These are phyloP conservation scores for Malaclemys terrapin DNA, from an alignment of 2,113 vertebrate species.

Conservation along the genomic window DNA sequence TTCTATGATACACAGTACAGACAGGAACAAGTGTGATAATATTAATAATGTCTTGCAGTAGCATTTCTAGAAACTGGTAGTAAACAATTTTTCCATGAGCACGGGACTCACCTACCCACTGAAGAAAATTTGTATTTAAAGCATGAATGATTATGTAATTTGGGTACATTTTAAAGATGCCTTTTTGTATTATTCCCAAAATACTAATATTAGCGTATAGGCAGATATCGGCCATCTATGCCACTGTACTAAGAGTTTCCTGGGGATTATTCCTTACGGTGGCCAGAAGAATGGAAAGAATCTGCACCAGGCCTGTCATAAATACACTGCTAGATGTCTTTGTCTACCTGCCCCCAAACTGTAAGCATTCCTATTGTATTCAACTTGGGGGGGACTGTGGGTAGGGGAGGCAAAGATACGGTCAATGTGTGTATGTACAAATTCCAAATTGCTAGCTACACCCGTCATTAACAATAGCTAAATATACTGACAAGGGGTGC, in stretches of 20 bases:
- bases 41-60: neutral
- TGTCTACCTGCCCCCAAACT: neutral
- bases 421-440: neutral
- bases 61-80: neutral
- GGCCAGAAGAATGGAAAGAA: neutral
- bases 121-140: conserved; percentile 18
- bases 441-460: neutral
- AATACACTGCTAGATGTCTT: neutral
- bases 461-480: neutral
- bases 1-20: neutral
- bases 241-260: neutral
- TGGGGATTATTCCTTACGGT: neutral
- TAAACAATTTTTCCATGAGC: neutral
- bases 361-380: neutral
- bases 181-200: conserved; percentile 1
- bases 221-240: neutral
- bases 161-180: conserved; percentile 35
- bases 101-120: neutral
- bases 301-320: neutral
- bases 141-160: neutral
- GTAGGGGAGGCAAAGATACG: rapidly evolving
- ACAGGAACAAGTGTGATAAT: conserved; percentile 23
- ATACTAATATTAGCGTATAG: neutral
- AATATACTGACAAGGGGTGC: neutral
- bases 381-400: neutral